These are phyloP conservation scores for Gallinago nigripennis DNA, from an alignment of 2,797 vertebrate genomes.

Conservation along the genomic window DNA sequence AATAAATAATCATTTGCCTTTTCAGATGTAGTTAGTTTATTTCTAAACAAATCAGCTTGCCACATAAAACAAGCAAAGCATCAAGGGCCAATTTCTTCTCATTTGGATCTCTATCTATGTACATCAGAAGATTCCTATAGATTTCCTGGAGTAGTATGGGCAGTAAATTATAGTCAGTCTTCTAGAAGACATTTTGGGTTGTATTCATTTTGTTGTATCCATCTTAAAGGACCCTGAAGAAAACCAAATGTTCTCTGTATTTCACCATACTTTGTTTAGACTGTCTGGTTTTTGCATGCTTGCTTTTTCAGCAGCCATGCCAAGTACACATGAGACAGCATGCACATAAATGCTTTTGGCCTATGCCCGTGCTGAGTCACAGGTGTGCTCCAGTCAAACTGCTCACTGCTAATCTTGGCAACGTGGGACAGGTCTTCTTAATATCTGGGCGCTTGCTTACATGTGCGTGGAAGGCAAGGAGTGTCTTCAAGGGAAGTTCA, in stretches of 20 bases:
- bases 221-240: background rate
- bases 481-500: background rate
- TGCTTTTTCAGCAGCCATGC: background rate
- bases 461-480: background rate
- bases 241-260: background rate
- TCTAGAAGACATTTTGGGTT: background rate
- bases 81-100: background rate
- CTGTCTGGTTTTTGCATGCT: background rate
- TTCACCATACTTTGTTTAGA: background rate
- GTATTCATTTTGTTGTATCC: background rate
- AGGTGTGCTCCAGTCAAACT: background rate
- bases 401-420: background rate
- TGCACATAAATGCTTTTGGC: background rate
- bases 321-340: fast-evolving
- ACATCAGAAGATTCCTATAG: background rate
- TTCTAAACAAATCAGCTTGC: slow-evolving; percentile 49
- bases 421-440: no score
- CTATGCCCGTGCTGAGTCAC: fast-evolving
- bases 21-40: slow-evolving; percentile 45
- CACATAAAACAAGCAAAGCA: background rate
- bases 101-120: background rate
- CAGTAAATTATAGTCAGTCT: background rate
- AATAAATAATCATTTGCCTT: slow-evolving; percentile 59
- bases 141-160: background rate
- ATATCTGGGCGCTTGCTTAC: background rate